Conservation (phyloP, 2,113 vertebrate genomes). For the Hiodon tergisus region DNA sequence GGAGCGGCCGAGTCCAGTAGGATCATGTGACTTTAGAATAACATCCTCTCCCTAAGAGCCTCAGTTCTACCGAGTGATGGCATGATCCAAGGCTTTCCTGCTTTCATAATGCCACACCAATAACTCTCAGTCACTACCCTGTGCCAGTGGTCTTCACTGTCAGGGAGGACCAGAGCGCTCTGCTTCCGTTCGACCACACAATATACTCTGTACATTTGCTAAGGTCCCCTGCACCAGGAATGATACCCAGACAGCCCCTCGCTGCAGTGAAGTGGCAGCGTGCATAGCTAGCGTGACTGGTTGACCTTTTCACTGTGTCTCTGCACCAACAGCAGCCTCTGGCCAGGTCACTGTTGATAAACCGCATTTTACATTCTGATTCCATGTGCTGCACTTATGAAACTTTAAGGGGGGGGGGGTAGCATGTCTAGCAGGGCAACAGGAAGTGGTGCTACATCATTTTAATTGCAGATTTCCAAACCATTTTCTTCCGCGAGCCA, state of each 20-base stretch:
- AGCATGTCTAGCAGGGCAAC: not conserved
- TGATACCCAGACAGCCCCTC: slow-evolving; percentile 2
- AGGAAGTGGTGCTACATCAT: slow-evolving; percentile 3
- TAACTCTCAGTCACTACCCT: not conserved
- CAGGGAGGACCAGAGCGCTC: not conserved
- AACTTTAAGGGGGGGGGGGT: not conserved
- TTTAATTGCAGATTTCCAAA: slow-evolving; percentile 20
- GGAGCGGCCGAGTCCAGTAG: too few relatives aligned
- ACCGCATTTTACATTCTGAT: slow-evolving; percentile 22
- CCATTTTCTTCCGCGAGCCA: slow-evolving; percentile 7
- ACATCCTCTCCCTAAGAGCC: not conserved
- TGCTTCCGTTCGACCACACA: not conserved
- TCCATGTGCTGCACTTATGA: not conserved
- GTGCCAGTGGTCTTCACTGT: not conserved
- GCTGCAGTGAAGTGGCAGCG: not conserved
- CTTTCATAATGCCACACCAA: not conserved
- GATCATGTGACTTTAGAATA: too few relatives aligned
- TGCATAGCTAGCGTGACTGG: slow-evolving; percentile 8
- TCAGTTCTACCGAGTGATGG: not conserved
- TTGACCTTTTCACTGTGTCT: slow-evolving; percentile 31
- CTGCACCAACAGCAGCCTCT: slow-evolving; percentile 5
- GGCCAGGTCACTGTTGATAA: slow-evolving; percentile 17
- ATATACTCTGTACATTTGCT: not conserved
- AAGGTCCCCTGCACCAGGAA: not conserved
- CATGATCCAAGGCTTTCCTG: slow-evolving; percentile 6